These are phyloP conservation scores for Phymorhynchus buccinoides DNA, from an alignment of 1,140 invertebrate genomes.

Conservation along the genomic window DNA sequence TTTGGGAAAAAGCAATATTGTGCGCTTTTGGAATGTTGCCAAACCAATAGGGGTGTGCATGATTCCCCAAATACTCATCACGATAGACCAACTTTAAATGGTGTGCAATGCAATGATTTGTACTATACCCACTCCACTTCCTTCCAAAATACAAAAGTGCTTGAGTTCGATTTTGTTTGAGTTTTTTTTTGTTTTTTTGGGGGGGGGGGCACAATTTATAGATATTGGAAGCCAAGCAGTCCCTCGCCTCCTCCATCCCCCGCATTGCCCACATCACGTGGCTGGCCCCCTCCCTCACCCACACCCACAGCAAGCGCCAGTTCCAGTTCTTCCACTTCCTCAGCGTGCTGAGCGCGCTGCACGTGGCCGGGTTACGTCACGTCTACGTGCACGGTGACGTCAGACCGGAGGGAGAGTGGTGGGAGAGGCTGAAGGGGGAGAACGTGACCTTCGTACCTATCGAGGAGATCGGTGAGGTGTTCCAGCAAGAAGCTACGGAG, in stretches of 20 bases:
- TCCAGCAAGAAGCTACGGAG: slow-evolving; percentile 21
- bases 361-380: slow-evolving; percentile 27
- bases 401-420: slow-evolving; percentile 26
- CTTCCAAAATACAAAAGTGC: no score
- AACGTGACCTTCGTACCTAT: slow-evolving; percentile 40
- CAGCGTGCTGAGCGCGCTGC: slow-evolving; percentile 38
- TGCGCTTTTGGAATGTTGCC: no score
- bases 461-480: slow-evolving; percentile 31
- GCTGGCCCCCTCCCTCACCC: not conserved
- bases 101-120: no score
- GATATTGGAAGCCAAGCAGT: not conserved
- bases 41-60: no score
- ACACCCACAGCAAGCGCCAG: no score
- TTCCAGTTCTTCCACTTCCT: slow-evolving; percentile 30
- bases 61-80: no score
- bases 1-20: no score
- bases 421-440: slow-evolving; percentile 31
- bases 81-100: no score
- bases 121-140: no score
- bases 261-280: slow-evolving; percentile 19
- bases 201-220: no score
- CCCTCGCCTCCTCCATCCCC: slow-evolving; percentile 3
- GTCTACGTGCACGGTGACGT: slow-evolving; percentile 39
- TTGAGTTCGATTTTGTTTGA: no score
- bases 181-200: no score